Evolutionary conservation across 2,888 invertebrate species (phyloP).

Genomic region (Eilema sororculum): DNA sequence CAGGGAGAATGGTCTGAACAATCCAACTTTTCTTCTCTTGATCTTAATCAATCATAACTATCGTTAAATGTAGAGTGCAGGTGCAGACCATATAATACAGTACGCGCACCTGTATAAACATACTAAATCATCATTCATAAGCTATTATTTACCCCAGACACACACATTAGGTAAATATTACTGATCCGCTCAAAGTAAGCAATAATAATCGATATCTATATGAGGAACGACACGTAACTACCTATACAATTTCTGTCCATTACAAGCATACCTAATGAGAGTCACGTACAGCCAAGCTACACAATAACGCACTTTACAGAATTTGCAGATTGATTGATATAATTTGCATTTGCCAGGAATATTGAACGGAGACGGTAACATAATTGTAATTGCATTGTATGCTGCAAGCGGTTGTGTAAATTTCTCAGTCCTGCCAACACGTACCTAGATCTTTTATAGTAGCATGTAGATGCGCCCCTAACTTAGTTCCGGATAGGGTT

Average conservation of each 20-base stretch:
- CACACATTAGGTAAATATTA: background rate
- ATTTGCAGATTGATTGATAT: slow-evolving; percentile 11
- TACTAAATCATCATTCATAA: background rate
- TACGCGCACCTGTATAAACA: background rate
- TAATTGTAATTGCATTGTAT: slow-evolving; percentile 2
- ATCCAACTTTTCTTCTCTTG: too few species aligned
- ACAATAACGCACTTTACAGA: slow-evolving; percentile 13
- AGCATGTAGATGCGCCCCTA: too few species aligned
- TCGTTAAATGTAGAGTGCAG: background rate
- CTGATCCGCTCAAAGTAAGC: background rate
- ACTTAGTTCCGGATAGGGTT: too few species aligned
- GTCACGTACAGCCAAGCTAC: slow-evolving; percentile 3
- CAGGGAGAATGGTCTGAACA: too few species aligned
- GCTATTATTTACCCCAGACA: background rate
- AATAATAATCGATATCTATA: background rate
- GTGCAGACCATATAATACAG: background rate
- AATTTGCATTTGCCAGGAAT: slow-evolving; percentile 12
- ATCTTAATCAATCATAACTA: too few species aligned
- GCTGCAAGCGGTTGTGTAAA: background rate
- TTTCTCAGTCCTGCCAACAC: background rate
- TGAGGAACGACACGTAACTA: background rate
- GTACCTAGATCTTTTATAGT: too few species aligned
- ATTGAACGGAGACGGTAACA: background rate
- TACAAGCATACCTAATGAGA: slow-evolving; percentile 1
- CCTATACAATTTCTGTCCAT: background rate